These are phyloP conservation scores for Eumerus sabulonum DNA, from an alignment of 2,888 invertebrate genomes.

Conservation along the genomic window DNA sequence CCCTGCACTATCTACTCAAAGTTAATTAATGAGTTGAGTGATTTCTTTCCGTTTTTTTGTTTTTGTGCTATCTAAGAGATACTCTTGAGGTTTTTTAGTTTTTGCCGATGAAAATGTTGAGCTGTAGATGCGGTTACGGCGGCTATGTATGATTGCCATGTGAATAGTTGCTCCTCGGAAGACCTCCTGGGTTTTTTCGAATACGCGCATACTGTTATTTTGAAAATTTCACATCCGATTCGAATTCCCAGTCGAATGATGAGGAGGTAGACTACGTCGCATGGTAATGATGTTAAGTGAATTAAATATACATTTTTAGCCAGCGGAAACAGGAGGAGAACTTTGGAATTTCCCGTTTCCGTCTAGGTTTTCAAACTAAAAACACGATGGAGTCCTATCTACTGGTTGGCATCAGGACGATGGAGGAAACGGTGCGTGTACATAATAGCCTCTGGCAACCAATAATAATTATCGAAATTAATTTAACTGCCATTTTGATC, in stretches of 20 bases:
- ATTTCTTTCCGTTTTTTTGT: too few relatives aligned
- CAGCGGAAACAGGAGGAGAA: neutral
- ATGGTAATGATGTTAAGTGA: constrained; percentile 35
- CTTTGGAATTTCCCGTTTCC: constrained; percentile 7
- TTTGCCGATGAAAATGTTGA: too few relatives aligned
- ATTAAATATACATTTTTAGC: constrained; percentile 50
- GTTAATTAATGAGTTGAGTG: too few relatives aligned
- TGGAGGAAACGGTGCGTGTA: too few relatives aligned
- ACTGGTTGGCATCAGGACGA: too few relatives aligned
- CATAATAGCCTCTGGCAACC: constrained; percentile 34
- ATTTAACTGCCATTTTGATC: constrained; percentile 45
- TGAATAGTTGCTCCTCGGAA: neutral
- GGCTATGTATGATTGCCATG: neutral
- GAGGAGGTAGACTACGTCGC: neutral
- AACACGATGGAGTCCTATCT: constrained; percentile 1
- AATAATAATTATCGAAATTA: constrained; percentile 46
- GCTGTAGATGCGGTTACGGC: neutral
- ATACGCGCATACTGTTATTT: neutral
- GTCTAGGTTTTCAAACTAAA: constrained; percentile 30
- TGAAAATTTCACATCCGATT: neutral
- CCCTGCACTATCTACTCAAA: too few relatives aligned
- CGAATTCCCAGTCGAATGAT: neutral
- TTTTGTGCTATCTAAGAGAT: too few relatives aligned
- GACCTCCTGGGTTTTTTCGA: neutral
- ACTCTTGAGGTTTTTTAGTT: too few relatives aligned